phyloP scores from a whole-genome alignment of 2,888 invertebrate genomes.

The Cephonodes hylas region DNA sequence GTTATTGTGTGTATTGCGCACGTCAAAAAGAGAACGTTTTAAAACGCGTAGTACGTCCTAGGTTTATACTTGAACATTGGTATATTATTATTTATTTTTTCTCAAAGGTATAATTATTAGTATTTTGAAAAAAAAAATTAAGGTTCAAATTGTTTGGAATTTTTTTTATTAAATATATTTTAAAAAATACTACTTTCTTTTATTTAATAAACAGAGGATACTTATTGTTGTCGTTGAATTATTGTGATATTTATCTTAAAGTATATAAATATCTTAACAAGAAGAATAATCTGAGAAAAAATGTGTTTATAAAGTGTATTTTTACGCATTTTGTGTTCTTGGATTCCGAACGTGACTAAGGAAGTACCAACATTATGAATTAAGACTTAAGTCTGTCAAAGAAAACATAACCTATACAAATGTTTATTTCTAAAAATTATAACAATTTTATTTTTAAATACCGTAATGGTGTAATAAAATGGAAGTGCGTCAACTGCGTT shows the following conservation, averaged over 20 bases:
- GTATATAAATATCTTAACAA: no score
- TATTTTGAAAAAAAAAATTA: no score
- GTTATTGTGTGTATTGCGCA: constrained; percentile 52
- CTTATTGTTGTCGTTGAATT: no score
- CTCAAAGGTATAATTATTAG: no score
- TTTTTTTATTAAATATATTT: no score
- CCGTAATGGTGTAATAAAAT: constrained; percentile 46
- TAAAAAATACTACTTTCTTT: no score
- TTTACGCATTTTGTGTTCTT: not conserved
- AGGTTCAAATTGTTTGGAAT: no score
- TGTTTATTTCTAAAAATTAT: constrained; percentile 49
- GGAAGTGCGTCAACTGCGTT: constrained; percentile 38
- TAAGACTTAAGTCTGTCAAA: no score
- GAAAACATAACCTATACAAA: constrained; percentile 52
- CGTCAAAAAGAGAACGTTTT: constrained; percentile 30
- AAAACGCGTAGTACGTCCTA: not conserved
- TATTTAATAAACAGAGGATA: no score
- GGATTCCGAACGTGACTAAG: not conserved
- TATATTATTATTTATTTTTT: not conserved
- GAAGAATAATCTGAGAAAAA: no score
- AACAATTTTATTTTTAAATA: constrained; percentile 44
- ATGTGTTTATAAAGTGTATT: no score
- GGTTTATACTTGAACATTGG: not conserved
- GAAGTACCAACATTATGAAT: not conserved
- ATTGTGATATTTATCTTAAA: no score